Conservation (phyloP, 2,888 invertebrate species). For the Schizaphis graminum region DNA sequence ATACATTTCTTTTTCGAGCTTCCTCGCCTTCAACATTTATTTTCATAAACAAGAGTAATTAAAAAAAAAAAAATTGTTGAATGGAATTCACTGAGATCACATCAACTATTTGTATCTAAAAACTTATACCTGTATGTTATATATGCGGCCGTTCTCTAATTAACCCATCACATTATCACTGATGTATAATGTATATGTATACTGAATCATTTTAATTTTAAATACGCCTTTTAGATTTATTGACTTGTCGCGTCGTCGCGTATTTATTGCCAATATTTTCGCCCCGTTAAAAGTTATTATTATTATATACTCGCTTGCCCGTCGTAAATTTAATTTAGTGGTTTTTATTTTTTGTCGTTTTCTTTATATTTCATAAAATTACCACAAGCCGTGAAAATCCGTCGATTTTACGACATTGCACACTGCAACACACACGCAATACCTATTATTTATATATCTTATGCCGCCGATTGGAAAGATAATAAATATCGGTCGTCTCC, state of each 20-base stretch:
- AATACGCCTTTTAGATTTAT: constrained; percentile 36
- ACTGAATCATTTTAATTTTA: constrained; percentile 42
- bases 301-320: neutral
- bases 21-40: neutral
- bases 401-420: constrained; percentile 33
- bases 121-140: neutral
- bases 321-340: constrained; percentile 37
- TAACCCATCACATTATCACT: constrained; percentile 21
- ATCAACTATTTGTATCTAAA: neutral
- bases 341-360: constrained; percentile 1
- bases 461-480: constrained; percentile 24
- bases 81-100: neutral
- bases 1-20: neutral
- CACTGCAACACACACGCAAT: constrained; percentile 14
- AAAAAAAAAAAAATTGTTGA: neutral
- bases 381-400: constrained; percentile 46
- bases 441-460: neutral
- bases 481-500: constrained; percentile 17
- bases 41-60: neutral
- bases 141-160: constrained; percentile 3
- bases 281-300: neutral
- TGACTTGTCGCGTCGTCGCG: constrained; percentile 1
- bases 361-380: neutral
- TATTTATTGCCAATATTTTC: constrained; percentile 33
- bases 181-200: neutral